Conservation (phyloP, 2,888 invertebrate genomes). For the Pardosa pseudoannulata region DNA sequence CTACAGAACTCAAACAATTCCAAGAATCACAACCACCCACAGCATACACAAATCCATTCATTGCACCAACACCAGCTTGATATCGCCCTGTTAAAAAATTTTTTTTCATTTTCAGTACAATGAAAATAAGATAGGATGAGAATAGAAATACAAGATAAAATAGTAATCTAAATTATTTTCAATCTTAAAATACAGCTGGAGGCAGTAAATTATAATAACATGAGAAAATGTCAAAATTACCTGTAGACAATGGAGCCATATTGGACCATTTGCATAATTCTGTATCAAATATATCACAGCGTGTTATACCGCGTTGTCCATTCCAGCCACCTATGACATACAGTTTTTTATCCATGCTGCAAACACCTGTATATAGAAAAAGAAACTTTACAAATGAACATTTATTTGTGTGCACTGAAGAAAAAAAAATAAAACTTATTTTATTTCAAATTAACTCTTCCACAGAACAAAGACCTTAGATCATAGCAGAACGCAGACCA, state of each 20-base stretch:
- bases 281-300: slow-evolving; percentile 86
- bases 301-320: slow-evolving; percentile 83
- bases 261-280: slow-evolving; percentile 82
- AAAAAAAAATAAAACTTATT: neutral
- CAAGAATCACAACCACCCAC: slow-evolving; percentile 93
- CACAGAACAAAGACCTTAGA: neutral
- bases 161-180: too few species aligned
- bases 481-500: neutral
- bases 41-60: slow-evolving; percentile 85
- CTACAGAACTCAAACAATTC: slow-evolving; percentile 86
- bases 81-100: too few species aligned
- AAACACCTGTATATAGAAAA: slow-evolving; percentile 80
- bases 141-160: too few species aligned
- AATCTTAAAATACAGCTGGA: too few species aligned
- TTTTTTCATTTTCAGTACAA: too few species aligned
- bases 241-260: slow-evolving; percentile 84
- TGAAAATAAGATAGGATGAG: too few species aligned
- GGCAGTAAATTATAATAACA: too few species aligned
- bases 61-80: slow-evolving; percentile 86
- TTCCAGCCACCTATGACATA: slow-evolving; percentile 90
- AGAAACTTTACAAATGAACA: neutral
- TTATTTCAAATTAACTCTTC: neutral
- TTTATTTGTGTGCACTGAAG: too few species aligned
- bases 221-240: slow-evolving; percentile 78
- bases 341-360: slow-evolving; percentile 82